Base-by-base conservation (phyloP, 2,888 invertebrate species). In the Argyresthia goedartella region DNA sequence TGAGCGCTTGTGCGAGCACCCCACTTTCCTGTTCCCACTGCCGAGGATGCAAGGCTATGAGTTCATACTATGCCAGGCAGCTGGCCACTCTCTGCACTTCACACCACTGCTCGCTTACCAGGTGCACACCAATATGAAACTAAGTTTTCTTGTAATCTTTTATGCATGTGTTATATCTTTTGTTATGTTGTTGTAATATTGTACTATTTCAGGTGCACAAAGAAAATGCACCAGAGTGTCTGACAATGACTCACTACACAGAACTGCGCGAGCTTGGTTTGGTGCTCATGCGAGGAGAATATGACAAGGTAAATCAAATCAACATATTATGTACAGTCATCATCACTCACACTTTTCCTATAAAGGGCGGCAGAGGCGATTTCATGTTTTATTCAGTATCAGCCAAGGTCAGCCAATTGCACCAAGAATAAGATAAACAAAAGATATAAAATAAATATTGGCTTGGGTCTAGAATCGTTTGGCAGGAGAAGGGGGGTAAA, bases 151-250 rank as follows among this genome's bases (percentile, higher is more conserved):
- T 43, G 11, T 11, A 9, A 43, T 6, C 43, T 43, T 7, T n/a
- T 43, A 43, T 43, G 43, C n/a, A 43, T 13, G 7, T 36, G 8
- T 34, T 33, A 15, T n/a, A 36, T 25, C 9, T 36, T 33, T 42
- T 44, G 13, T 15, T 33, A 35, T 15, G 14, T 47, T 25, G 13
- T 48, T 10, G 41, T 11, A 39, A 9, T 44, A 35, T 11, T 13
- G 6, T 36, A 43, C 8, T 8, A 43, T 56, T 58, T 1, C 65
- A 92, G 90, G 90, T 93, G 1, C 95, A 95, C 65, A 92, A 93
- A 65, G 96, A 95, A 75, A 95, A 95, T 78, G 94, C 96, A 0
- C 95, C 96, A 0, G 95, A 95, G 72, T 95, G 95, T 69, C 82
- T 96, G 33, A 93, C 92, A 1, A 85, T 96, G 65, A 89, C 90